phyloP scores from a whole-genome alignment of 2,797 vertebrate species.

The Pipistrellus pygmaeus region DNA sequence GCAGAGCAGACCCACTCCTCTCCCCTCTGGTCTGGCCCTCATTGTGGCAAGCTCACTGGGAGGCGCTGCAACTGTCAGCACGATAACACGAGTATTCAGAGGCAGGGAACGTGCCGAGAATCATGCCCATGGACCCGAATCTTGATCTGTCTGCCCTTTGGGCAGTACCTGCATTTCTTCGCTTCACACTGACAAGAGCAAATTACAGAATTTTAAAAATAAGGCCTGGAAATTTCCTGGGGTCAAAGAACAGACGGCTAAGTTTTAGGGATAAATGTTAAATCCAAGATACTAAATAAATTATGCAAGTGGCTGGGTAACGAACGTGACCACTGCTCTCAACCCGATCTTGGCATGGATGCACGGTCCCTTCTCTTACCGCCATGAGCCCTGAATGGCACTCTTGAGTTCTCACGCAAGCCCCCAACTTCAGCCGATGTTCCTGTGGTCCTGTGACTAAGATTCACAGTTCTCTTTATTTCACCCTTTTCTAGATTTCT shows the following conservation, averaged over 20 bases:
- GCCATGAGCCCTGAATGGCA: not conserved
- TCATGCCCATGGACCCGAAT: not conserved
- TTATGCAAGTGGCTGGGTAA: not conserved
- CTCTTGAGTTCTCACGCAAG: not conserved
- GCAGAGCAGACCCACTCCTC: not conserved
- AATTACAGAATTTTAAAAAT: not conserved
- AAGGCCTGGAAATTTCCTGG: not conserved
- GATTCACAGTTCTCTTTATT: slow-evolving; percentile 15
- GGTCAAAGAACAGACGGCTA: not conserved
- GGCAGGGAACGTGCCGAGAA: not conserved
- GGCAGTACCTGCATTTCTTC: not conserved
- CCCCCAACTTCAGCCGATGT: not conserved
- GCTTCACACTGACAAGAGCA: not conserved
- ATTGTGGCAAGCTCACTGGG: not conserved
- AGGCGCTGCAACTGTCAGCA: not conserved
- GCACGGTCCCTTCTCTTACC: not conserved
- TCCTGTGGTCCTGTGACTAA: not conserved
- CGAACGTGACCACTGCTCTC: rapidly evolving
- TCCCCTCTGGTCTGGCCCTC: not conserved
- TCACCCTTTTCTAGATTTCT: not conserved
- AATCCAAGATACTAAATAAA: slow-evolving; percentile 12
- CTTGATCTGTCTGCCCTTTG: not conserved
- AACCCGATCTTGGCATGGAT: not conserved
- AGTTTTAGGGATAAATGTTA: not conserved
- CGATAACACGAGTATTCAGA: not conserved